Base-by-base conservation (phyloP, 2,797 vertebrate genomes). In the Meda fulgida region DNA sequence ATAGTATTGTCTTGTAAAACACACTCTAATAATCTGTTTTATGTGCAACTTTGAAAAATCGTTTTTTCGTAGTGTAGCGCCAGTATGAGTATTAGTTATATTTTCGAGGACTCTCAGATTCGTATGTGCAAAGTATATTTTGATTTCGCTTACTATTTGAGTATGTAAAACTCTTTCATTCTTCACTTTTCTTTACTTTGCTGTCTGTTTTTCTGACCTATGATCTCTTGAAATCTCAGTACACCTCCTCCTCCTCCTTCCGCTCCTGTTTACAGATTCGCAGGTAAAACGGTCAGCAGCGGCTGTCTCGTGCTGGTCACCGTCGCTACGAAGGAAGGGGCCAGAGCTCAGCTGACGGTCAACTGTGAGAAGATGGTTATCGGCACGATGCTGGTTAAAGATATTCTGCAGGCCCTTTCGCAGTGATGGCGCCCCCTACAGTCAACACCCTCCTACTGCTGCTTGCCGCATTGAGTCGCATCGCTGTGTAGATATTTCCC, bases 321-420 rank as follows among this genome's bases (percentile, higher is more conserved):
- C 4, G 94, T 99, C 93, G 95, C 94, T 4, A 93, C 89, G 84
- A 94, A 91, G 89, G 94, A 96, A 14, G 93, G 94, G 0, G 90
- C 94, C 0, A 78, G 80, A 0, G 96, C 96, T 55, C 96, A 97
- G 92, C 94, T 99, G 89, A 98, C 94, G 0, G 93, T 99, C 91
- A 99, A 99, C 94, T 99, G 98, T 0, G 98, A 99, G 95, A 99
- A 99, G 91, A 99, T 99, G 98, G 94, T 99, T 90, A 98, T 99
- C 0, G 97, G 97, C 83, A 98, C 98, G 18, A 99, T 99, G 98
- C 92, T 99, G 91, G 97, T 97, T 90, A 99, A 99, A 91, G 98
- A 99, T 69, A 95, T 99, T 84, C 90, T 96, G 36, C 96, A 97
- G 89, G 95, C 97, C 66, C 90, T 99, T 90, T 95, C 94, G 0